Conservation (phyloP, 2,888 invertebrate genomes). For the Acanthosepion pharaonis region DNA sequence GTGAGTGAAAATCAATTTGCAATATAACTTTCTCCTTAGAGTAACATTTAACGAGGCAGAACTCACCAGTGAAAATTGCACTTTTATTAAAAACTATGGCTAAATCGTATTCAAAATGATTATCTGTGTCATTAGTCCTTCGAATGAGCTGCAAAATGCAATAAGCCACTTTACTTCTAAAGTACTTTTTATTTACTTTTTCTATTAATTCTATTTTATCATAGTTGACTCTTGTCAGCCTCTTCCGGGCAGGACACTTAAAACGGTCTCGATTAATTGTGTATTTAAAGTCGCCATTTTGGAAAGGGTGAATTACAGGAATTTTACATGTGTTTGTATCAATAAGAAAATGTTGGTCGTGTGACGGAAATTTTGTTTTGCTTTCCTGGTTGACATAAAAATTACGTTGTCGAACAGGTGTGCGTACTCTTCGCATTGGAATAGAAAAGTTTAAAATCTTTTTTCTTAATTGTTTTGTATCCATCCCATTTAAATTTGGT, state of each 20-base stretch:
- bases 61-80: neutral
- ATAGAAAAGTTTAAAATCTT: neutral
- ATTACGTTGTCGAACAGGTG: neutral
- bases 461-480: neutral
- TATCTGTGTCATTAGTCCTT: neutral
- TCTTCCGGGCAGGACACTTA: neutral
- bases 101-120: neutral
- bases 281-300: neutral
- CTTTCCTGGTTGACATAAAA: neutral
- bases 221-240: neutral
- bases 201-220: neutral
- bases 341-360: neutral
- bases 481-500: neutral
- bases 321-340: neutral
- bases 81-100: neutral
- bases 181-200: neutral
- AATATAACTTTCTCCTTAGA: neutral
- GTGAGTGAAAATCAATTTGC: neutral
- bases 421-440: neutral
- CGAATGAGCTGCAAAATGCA: neutral
- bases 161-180: neutral
- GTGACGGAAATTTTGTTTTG: neutral
- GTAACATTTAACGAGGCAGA: neutral
- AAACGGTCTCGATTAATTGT: neutral
- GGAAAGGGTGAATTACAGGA: neutral